A percentile compares a stretch with the other conserved stretches of the same genome.
These are phyloP conservation scores for Auanema freiburgensis DNA, from an alignment of 2,888 invertebrate species.

Conservation along the genomic window DNA sequence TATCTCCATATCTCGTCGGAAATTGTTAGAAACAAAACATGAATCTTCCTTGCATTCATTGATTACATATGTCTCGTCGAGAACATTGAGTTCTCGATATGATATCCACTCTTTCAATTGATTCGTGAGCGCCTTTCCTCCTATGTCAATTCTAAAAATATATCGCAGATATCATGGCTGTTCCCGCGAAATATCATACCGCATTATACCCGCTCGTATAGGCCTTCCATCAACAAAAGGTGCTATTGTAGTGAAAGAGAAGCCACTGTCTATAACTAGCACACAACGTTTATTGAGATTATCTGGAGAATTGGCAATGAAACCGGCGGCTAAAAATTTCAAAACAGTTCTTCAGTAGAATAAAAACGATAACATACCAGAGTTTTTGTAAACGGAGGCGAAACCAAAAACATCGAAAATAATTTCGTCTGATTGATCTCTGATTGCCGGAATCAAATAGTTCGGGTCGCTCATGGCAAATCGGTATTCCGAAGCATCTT, in stretches of 20 bases:
- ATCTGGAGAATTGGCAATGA: conserved; percentile 1
- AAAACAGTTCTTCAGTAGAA: not conserved
- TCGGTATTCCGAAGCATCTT: conserved; percentile 73
- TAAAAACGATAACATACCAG: conserved; percentile 32
- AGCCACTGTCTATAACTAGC: conserved; percentile 88
- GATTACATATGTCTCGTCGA: conserved; percentile 66
- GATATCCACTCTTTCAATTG: conserved; percentile 95
- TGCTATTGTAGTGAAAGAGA: conserved; percentile 90
- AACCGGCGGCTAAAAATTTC: conserved; percentile 14
- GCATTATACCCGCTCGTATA: conserved; percentile 50
- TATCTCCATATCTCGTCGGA: conserved; percentile 77
- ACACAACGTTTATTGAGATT: conserved; percentile 71
- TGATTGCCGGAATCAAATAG: conserved; percentile 86
- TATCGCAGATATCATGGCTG: not conserved
- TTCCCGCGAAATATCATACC: conserved; percentile 23
- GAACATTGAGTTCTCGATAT: conserved; percentile 83
- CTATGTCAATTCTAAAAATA: conserved; percentile 81
- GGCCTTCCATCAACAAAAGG: conserved; percentile 79
- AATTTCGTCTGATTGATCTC: conserved; percentile 91
- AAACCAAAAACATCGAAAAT: conserved; percentile 97
- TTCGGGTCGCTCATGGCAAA: conserved; percentile 89
- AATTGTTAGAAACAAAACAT: conserved; percentile 86
- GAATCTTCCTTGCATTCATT: conserved; percentile 95
- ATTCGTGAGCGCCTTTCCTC: conserved; percentile 94
- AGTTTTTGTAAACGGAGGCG: conserved; percentile 71